Base-by-base conservation (phyloP, 2,797 vertebrate genomes). In the Sebastes oblongus region DNA sequence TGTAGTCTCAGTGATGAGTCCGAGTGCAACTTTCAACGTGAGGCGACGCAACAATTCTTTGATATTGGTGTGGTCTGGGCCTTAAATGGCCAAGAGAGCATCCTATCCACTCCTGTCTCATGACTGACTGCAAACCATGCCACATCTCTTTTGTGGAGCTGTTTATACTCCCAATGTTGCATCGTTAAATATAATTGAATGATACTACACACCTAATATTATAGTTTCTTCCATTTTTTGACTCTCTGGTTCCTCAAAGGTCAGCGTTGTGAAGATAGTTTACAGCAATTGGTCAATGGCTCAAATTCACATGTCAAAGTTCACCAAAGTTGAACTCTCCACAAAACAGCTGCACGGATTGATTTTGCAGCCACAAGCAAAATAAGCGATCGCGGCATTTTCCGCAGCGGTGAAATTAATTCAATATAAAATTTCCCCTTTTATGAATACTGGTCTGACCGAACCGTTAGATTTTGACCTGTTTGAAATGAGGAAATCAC, bases 401-500 rank as follows among this genome's bases (percentile, higher is more conserved):
- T 70, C 24, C 2, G 24, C 7, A 32, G 18, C n/a, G 36, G 25
- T 16, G 13, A 62, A 72, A 71, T 42, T 3, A 30, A 42, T 70
- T 58, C 16, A 75, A 7, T 75, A 42, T 61, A 20, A 73, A 70
- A 61, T 36, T 2, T 54, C 25, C 30, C 30, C 9, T 10, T 3
- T n/a, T 50, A 14, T 36, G 54, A 69, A 50, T 32, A 12, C 34
- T 29, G 29, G 5, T 62, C 46, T 11, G 66, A 55, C 13, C 1
- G 7, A 55, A 18, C 25, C 22, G 4, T 72, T 50, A 55, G 18
- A 71, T 46, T 74, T 59, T 1, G 25, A 39, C 42, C 70, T 25
- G 4, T 81, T 67, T 82, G 10, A 81, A 88, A 85, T 61, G 6
- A 77, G 74, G 70, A 70, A 67, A 67, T 79, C 34, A 3, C 10